These are phyloP conservation scores for Semnornis frantzii DNA, from an alignment of 2,113 vertebrate species.

Conservation along the genomic window DNA sequence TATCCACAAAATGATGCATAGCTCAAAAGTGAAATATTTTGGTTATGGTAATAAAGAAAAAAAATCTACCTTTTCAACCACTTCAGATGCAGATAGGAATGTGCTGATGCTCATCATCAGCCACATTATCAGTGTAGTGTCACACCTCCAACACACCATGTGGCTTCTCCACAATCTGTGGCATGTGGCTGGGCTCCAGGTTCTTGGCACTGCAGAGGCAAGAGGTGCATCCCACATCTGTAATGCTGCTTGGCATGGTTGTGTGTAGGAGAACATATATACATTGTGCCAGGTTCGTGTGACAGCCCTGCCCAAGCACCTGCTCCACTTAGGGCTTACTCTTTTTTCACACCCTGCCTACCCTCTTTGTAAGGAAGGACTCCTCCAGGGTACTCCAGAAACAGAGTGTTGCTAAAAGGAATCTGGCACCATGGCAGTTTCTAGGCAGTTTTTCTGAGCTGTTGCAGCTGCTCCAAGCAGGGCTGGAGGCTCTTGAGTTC, in stretches of 20 bases:
- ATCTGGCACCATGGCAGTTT: background rate
- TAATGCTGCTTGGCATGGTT: background rate
- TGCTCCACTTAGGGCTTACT: background rate
- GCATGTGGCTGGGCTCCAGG: background rate
- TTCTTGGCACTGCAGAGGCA: background rate
- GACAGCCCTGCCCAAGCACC: background rate
- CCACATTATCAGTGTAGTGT: background rate
- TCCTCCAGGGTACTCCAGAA: background rate
- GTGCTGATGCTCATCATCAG: background rate
- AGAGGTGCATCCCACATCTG: background rate
- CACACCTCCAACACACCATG: background rate
- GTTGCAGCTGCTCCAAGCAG: background rate
- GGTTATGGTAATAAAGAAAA: background rate
- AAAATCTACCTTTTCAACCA: background rate
- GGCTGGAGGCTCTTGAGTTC: background rate
- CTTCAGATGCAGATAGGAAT: background rate
- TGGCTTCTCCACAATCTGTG: background rate
- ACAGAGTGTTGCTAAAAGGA: background rate
- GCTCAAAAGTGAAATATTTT: background rate
- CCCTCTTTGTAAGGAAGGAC: background rate
- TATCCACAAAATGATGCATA: background rate
- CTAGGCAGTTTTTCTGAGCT: background rate
- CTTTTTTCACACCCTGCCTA: background rate
- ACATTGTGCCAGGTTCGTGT: background rate
- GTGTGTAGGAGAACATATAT: accelerated